Percentiles rank a stretch among this genome's conserved stretches.
These are phyloP conservation scores for Natrix natrix DNA, from an alignment of 2,797 vertebrate genomes.

Conservation along the genomic window DNA sequence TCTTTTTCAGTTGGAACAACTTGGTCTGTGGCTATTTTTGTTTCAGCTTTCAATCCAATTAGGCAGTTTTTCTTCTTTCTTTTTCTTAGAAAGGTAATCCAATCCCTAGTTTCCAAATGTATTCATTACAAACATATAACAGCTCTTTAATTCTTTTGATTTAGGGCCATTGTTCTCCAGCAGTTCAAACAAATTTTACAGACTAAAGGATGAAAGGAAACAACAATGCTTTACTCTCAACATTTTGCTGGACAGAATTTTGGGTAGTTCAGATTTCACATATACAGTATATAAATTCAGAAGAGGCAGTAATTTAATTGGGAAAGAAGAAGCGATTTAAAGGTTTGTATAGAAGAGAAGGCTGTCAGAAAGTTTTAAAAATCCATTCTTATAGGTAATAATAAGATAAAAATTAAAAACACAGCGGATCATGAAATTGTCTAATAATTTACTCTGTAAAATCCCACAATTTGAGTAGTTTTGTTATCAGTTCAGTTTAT, in stretches of 20 bases:
- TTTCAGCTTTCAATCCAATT: slow-evolving; percentile 39
- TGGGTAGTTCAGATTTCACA: background rate
- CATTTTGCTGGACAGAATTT: background rate
- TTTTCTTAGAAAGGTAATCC: slow-evolving; percentile 34
- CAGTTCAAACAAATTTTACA: background rate
- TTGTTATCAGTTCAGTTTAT: background rate
- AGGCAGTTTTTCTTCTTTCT: slow-evolving; percentile 19
- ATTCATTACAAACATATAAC: slow-evolving; percentile 31
- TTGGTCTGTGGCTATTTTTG: slow-evolving; percentile 17
- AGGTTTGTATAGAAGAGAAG: background rate
- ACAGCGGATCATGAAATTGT: background rate
- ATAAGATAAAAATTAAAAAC: background rate
- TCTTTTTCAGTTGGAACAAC: slow-evolving; percentile 40
- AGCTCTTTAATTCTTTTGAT: slow-evolving; percentile 11
- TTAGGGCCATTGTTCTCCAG: slow-evolving; percentile 29
- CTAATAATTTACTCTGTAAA: background rate
- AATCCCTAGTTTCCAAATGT: background rate
- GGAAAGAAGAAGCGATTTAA: background rate
- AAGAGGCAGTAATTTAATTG: background rate
- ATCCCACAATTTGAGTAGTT: background rate
- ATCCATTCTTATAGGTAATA: background rate
- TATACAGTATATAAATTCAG: background rate
- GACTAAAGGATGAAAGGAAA: background rate
- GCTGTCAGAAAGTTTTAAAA: background rate
- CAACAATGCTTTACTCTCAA: background rate